Percentiles rank a stretch among this genome's conserved stretches.
These are phyloP conservation scores for Procavia capensis DNA, from an alignment of 2,113 vertebrate species.

Conservation along the genomic window DNA sequence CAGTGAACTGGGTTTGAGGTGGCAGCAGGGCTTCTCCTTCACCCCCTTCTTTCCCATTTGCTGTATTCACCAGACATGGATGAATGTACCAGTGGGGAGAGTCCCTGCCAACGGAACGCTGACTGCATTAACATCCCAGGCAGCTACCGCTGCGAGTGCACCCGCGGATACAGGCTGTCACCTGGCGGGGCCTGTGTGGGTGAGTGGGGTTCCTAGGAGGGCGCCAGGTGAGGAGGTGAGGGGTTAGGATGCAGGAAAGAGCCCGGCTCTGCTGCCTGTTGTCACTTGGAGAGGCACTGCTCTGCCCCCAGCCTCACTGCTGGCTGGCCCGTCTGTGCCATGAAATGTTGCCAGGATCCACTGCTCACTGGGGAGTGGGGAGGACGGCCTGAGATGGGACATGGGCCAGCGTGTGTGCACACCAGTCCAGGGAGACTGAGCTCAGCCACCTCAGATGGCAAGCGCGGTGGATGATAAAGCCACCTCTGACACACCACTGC, in stretches of 20 bases:
- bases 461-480: background rate
- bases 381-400: background rate
- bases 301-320: accelerated
- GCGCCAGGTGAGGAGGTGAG: background rate
- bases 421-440: background rate
- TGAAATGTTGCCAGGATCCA: accelerated
- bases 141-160: constrained; percentile 94
- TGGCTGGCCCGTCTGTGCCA: background rate
- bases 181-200: constrained; percentile 94
- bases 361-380: background rate
- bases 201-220: constrained; percentile 81
- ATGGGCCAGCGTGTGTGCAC: background rate
- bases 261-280: background rate
- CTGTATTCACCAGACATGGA: constrained; percentile 90
- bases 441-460: background rate
- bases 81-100: constrained; percentile 93
- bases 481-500: background rate
- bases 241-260: background rate
- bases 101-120: constrained; percentile 93
- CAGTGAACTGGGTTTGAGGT: background rate
- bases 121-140: constrained; percentile 96
- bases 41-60: accelerated
- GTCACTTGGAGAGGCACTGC: background rate
- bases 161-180: constrained; percentile 93
- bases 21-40: background rate